These are phyloP conservation scores for Drymodes brunneopygia DNA, from an alignment of 2,113 vertebrate species.

Conservation along the genomic window DNA sequence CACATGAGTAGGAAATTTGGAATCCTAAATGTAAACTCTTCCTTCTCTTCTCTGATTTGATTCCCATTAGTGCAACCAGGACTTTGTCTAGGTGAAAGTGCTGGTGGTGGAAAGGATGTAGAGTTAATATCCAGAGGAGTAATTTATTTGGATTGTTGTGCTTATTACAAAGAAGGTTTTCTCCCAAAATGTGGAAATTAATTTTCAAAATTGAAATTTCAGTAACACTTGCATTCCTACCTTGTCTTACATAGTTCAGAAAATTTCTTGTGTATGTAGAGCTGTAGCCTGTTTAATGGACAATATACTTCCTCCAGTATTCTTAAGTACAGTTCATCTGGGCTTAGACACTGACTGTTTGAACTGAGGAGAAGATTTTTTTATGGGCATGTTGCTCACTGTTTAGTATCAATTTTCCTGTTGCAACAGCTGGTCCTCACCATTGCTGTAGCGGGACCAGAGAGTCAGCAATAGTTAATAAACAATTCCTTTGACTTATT, in stretches of 20 bases:
- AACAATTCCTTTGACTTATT: neutral
- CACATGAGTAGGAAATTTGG: neutral
- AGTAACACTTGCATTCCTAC: neutral
- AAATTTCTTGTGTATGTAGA: neutral
- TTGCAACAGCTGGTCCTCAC: neutral
- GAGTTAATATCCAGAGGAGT: neutral
- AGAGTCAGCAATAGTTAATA: neutral
- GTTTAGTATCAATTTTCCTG: neutral
- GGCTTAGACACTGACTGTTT: neutral
- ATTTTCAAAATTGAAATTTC: neutral
- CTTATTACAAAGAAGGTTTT: neutral
- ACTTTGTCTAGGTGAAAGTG: neutral
- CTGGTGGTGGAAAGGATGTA: neutral
- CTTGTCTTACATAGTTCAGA: neutral
- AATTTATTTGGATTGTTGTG: neutral
- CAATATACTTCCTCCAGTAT: neutral
- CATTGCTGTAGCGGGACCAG: neutral
- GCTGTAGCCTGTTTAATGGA: neutral
- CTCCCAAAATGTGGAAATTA: neutral
- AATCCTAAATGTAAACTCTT: neutral
- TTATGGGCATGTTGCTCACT: neutral
- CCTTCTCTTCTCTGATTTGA: neutral
- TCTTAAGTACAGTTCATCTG: neutral
- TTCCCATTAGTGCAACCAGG: neutral
- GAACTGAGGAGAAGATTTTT: neutral